These are phyloP conservation scores for Tenthredo mesomela DNA, from an alignment of 2,888 invertebrate species.

Conservation along the genomic window DNA sequence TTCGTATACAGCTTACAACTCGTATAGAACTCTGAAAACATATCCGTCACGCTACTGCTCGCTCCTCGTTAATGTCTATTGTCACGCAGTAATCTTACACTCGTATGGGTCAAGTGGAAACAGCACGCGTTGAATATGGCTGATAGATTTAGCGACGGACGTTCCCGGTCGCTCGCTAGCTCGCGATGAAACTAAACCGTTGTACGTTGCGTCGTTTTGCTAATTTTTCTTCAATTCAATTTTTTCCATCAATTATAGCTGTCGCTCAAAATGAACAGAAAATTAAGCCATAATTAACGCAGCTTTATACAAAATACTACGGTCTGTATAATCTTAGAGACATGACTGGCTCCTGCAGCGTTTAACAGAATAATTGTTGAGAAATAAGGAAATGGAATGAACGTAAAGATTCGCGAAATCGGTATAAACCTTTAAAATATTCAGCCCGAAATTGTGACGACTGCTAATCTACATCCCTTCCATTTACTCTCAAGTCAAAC, in stretches of 20 bases:
- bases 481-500: neutral
- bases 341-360: neutral
- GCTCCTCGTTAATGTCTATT: constrained; percentile 22
- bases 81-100: constrained; percentile 31
- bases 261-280: no score
- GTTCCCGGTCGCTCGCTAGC: neutral
- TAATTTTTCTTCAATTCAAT: neutral
- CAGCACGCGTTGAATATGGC: neutral
- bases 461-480: constrained; percentile 12
- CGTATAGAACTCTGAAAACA: constrained; percentile 7
- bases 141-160: neutral
- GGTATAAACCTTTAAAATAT: neutral
- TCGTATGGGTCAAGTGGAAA: constrained; percentile 18
- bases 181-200: neutral
- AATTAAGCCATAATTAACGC: neutral
- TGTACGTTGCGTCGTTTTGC: neutral
- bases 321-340: neutral
- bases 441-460: neutral
- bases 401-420: neutral
- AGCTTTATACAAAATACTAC: neutral
- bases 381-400: neutral
- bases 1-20: neutral
- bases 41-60: neutral
- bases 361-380: neutral
- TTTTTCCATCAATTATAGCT: neutral